Conservation (phyloP, 1,140 invertebrate genomes). For the Bombus haemorrhoidalis region DNA sequence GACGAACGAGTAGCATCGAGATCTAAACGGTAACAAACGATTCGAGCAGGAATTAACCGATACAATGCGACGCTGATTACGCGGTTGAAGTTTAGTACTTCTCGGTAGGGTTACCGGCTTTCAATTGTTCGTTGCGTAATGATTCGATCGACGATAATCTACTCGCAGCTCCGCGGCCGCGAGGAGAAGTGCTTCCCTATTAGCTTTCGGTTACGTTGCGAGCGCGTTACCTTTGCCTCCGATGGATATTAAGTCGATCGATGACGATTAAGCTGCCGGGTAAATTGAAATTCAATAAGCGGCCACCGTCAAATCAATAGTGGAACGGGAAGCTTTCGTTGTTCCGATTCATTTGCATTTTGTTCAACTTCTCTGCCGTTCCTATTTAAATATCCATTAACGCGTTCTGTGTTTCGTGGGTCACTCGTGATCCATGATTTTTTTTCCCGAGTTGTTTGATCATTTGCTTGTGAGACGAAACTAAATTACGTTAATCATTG, state of each 20-base stretch:
- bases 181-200: conserved; percentile 61
- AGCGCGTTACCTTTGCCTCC: conserved; percentile 42
- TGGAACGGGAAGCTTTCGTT: not conserved
- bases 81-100: conserved; percentile 41
- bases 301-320: conserved; percentile 31
- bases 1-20: too few relatives aligned
- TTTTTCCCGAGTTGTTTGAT: too few relatives aligned
- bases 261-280: conserved; percentile 26
- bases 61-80: conserved; percentile 26
- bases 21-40: not conserved
- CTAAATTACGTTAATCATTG: too few relatives aligned
- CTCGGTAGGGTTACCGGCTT: conserved; percentile 13
- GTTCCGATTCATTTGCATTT: not conserved
- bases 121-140: conserved; percentile 54
- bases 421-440: not conserved
- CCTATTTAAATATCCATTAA: not conserved
- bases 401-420: not conserved
- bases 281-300: conserved; percentile 60
- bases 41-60: conserved; percentile 10
- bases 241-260: conserved; percentile 51
- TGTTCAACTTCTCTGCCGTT: not conserved
- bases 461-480: not conserved
- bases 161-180: conserved; percentile 13
- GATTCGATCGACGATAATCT: conserved; percentile 55
- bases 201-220: conserved; percentile 48